Base-by-base conservation (phyloP, 2,888 invertebrate species). In the Tricholauxania praeusta region DNA sequence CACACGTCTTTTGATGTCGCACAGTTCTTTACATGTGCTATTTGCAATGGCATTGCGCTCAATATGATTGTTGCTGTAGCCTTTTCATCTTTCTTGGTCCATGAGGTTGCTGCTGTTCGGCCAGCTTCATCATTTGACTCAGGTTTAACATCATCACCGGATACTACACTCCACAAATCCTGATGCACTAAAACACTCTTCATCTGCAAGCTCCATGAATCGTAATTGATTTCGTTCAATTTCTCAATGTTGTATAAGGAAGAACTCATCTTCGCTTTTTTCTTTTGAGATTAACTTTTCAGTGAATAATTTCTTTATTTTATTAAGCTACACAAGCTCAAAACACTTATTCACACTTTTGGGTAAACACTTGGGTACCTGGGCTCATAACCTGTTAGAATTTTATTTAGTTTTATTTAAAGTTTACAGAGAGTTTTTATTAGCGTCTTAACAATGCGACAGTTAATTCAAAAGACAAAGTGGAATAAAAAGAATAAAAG, bases 1-100 rank as follows among this genome's bases (percentile, higher is more conserved):
- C 75, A 75, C 2, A 39, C 39, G 6, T 1, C 5, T 3, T 55
- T 67, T 2, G 76, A 76, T 10, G 78, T 75, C 59, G 72, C 53
- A 28, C 76, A 78, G 10, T 74, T 52, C 52, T 74, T 78, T 12
- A 78, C n/a, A 53, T 76, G 73, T 1, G 70, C 72, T 47, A 78
- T 39, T 65, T 78, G 78, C 12, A 75, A 75, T 59, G 78, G 53
- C 28, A 78, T 77, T 28, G 77, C 71, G 63, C 77, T 71, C 10
- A 78, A 51, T 14, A 76, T n/a, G n/a, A n/a, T n/a, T n/a, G n/a
- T n/a, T n/a, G n/a, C n/a, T n/a, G n/a, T n/a, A n/a, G n/a, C n/a
- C n/a, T n/a, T n/a, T n/a, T n/a, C n/a, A n/a, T n/a, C n/a, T n/a
- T n/a, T n/a, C n/a, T n/a, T n/a, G n/a, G n/a, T n/a, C n/a, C n/a